Base-by-base conservation (phyloP, 1,140 invertebrate species). In the Atopsyche davidsoni region DNA sequence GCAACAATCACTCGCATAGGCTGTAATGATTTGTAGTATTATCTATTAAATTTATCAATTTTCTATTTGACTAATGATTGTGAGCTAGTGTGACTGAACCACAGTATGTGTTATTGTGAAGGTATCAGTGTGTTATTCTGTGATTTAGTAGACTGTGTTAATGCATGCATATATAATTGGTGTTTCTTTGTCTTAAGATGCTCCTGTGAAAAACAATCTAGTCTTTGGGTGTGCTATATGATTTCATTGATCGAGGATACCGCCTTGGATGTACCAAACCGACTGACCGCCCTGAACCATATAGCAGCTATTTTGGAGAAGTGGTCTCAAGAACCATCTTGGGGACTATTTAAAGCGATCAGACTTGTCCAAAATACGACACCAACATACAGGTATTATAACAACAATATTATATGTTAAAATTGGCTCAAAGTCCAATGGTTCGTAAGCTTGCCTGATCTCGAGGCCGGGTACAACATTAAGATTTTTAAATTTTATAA, bases 301-400 rank as follows among this genome's bases (percentile, higher is more conserved):
- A 31, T 46, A 11, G 31, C 21, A 4, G 10, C 39, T 9, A 51
- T 58, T 23, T 34, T 58, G 14, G 51, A 54, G 13, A 50, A 51
- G 19, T 58, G 55, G 55, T 50, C 51, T 4, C 43, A 53, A 39
- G 51, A 53, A 42, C 51, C 51, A 0, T 19, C 50, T 11, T 57
- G 46, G 42, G 51, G 47, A 46, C 35, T 52, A 16, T 44, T 53
- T 9, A 52, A 50, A 23, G 45, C 45, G 9, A 46, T 50, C 2
- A 14, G 31, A 32, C 32, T 50, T 4, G 43, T 53, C 13, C 47
- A 54, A 40, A 58, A 48, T 34, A 38, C 38, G 34, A 35, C 51
- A 24, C 46, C 55, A 2, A 41, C 42, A 1, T 14, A 21, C 18
- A 47, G 16, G 51, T 47, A 42, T 22, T 43, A n/a, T n/a, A n/a